A percentile compares a stretch with the other conserved stretches of the same genome.
phyloP scores from a whole-genome alignment of 2,113 vertebrate species.

The Hydrolagus affinis region DNA sequence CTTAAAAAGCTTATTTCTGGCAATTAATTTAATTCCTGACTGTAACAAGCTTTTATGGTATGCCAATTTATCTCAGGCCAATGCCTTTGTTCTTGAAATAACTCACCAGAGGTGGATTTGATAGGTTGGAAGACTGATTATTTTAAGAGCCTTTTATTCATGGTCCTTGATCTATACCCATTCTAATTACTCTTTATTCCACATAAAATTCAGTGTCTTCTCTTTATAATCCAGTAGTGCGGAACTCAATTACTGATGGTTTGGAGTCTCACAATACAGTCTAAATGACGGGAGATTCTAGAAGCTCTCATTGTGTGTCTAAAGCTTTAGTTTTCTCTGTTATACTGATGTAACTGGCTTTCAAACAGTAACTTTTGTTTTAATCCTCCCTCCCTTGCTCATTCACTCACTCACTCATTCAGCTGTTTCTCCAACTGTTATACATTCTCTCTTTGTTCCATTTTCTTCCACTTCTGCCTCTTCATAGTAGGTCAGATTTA shows the following conservation, averaged over 20 bases:
- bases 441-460: no score
- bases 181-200: slow-evolving; percentile 23
- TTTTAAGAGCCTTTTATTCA: background rate
- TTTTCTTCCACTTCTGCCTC: no score
- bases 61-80: background rate
- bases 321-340: no score
- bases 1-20: background rate
- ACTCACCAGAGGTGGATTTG: background rate
- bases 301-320: no score
- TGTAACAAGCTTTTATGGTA: background rate
- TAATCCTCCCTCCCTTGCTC: no score
- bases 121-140: background rate
- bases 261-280: background rate
- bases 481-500: no score
- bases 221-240: background rate
- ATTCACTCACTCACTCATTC: no score
- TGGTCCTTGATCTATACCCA: background rate
- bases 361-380: no score
- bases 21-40: background rate
- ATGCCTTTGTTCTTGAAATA: background rate
- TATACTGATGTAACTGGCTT: no score
- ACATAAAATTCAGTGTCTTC: background rate
- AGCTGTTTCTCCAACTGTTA: no score
- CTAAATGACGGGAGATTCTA: background rate
- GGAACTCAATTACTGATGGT: background rate